Base-by-base conservation (phyloP, 2,888 invertebrate genomes). In the Dioctria rufipes region DNA sequence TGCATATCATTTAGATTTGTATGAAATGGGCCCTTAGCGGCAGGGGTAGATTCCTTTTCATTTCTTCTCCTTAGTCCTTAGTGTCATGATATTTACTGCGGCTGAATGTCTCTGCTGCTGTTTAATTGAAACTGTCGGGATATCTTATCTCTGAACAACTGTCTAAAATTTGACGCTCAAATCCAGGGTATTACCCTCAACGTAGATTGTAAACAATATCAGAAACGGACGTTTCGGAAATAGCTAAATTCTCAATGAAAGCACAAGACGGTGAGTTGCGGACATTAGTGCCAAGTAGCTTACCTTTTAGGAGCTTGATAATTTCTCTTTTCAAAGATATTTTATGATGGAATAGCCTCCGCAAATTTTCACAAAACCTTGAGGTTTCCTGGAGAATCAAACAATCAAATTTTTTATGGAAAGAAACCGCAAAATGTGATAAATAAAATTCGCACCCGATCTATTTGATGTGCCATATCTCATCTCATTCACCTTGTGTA, bases 1-100 rank as follows among this genome's bases (percentile, higher is more conserved):
- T 84, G 84, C 84, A 84, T 84, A 84, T 82, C 83, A 84, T 84
- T 84, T 69, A 79, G 66, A 78, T 78, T 78, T 66, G 75, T 43
- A 51, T 25, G 5, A n/a, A 60, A n/a, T 42, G 75, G 5, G n/a
- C 58, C 40, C 61, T 6, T 40, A 6, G 58, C 3, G 42, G 5
- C 37, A 40, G 61, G 75, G 43, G 75, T 9, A 37, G 43, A 60
- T 75, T 60, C 58, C 54, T 71, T 71, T 51, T 37, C 37, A 25
- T 69, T 49, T 51, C 71, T 51, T 51, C 39, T 11, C n/a, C 11
- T 58, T 58, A 5, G 6, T 40, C 37, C 71, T 8, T n/a, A 37
- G 46, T 25, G 25, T 25, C 25, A 25, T 25, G 25, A 25, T 25
- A 25, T 25, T 25, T 25, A 1, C 25, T 25, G 25, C 25, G 25